These are phyloP conservation scores for Rhynchonycteris naso DNA, from an alignment of 2,797 vertebrate genomes.

Conservation along the genomic window DNA sequence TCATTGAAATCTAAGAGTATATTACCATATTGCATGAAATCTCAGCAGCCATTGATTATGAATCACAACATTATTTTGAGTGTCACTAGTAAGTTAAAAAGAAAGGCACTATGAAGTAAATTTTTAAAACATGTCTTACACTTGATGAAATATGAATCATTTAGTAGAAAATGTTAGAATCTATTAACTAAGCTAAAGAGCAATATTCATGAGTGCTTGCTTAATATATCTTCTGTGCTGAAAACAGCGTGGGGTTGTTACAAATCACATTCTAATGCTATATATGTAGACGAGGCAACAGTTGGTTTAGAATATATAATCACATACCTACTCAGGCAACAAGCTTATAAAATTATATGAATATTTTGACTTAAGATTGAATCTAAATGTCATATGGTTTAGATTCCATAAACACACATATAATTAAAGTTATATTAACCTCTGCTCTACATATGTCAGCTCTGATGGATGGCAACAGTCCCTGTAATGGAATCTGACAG, in stretches of 20 bases:
- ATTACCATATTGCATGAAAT: slow-evolving; percentile 7
- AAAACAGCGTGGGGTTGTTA: slow-evolving; percentile 64
- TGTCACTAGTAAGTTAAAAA: slow-evolving; percentile 41
- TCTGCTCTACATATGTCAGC: slow-evolving; percentile 83
- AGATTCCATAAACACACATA: slow-evolving; percentile 78
- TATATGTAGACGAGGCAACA: slow-evolving; percentile 55
- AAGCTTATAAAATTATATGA: slow-evolving; percentile 78
- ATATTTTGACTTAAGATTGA: slow-evolving; percentile 80
- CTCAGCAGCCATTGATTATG: background rate
- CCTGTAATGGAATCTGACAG: slow-evolving; percentile 85
- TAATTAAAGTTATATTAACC: slow-evolving; percentile 85
- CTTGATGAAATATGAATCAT: background rate
- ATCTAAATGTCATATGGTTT: slow-evolving; percentile 78
- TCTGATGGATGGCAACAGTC: slow-evolving; percentile 84
- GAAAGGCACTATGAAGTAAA: background rate
- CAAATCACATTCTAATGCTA: slow-evolving; percentile 75
- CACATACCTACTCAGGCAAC: slow-evolving; percentile 73
- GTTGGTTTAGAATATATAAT: slow-evolving; percentile 80
- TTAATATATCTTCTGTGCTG: slow-evolving; percentile 28
- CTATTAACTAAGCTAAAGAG: slow-evolving; percentile 13
- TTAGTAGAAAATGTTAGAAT: background rate
- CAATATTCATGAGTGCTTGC: slow-evolving; percentile 20
- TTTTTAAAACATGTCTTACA: slow-evolving; percentile 26
- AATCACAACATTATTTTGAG: background rate
- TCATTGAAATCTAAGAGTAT: slow-evolving; percentile 13